Conservation (phyloP, 2,797 vertebrate genomes). For the Xenops minutus region DNA sequence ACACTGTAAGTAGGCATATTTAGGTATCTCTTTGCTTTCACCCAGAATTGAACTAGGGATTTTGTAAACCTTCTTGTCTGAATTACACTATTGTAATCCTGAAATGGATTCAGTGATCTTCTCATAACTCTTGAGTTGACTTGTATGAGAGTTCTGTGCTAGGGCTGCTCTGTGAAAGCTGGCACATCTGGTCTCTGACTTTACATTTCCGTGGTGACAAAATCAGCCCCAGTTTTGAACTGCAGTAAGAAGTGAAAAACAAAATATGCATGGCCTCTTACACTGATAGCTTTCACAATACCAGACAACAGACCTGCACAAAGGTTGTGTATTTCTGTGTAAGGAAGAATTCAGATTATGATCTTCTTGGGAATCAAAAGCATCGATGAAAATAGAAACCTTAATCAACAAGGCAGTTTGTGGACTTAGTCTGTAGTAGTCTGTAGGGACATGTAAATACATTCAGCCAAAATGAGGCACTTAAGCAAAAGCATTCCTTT, state of each 20-base stretch:
- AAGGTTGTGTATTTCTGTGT: background rate
- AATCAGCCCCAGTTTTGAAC: background rate
- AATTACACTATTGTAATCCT: background rate
- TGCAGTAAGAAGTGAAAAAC: background rate
- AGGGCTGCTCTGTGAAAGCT: background rate
- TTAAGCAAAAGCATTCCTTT: background rate
- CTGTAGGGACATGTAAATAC: background rate
- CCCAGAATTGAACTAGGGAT: background rate
- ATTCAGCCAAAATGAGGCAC: background rate
- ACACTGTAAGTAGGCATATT: background rate
- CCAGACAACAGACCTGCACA: background rate
- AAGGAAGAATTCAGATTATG: background rate
- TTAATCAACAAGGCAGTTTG: background rate
- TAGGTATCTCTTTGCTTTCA: background rate
- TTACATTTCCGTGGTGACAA: background rate
- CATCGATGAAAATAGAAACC: background rate
- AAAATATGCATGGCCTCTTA: background rate
- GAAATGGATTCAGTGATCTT: background rate
- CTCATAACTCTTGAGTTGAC: background rate
- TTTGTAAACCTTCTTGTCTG: background rate
- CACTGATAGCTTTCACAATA: background rate
- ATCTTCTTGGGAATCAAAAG: background rate
- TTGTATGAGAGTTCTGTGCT: background rate
- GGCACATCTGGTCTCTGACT: background rate
- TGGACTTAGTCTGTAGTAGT: background rate